Percentiles rank a stretch among this genome's conserved stretches.
Evolutionary conservation across 2,113 vertebrate genomes (phyloP).

Genomic region (Gymnorhina tibicen): DNA sequence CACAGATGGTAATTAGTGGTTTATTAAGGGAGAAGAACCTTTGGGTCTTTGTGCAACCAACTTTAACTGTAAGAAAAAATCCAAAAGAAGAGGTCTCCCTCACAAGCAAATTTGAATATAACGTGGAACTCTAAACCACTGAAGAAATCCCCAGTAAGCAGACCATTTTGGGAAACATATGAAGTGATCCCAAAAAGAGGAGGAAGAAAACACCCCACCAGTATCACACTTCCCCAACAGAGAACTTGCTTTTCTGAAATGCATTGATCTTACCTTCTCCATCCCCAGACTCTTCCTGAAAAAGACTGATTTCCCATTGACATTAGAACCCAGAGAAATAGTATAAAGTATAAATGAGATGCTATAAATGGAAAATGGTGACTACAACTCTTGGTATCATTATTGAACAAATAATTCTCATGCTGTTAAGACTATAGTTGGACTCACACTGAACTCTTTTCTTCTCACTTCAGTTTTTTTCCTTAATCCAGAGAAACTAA

Average conservation of each 20-base stretch:
- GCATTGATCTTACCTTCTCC: neutral
- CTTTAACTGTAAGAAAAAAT: neutral
- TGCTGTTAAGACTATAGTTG: neutral
- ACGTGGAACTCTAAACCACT: neutral
- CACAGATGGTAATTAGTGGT: neutral
- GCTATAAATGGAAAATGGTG: neutral
- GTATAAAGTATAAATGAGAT: neutral
- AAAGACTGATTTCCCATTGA: neutral
- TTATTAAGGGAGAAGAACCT: neutral
- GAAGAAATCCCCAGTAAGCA: neutral
- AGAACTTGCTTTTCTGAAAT: neutral
- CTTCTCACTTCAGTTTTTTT: neutral
- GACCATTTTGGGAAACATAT: rapidly evolving
- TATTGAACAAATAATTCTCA: neutral
- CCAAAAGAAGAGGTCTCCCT: neutral
- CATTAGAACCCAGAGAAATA: neutral
- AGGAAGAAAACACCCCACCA: rapidly evolving
- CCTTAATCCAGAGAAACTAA: neutral
- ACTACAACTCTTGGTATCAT: neutral
- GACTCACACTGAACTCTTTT: neutral
- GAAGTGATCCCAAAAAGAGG: neutral
- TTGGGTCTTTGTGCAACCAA: neutral
- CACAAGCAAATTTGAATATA: neutral
- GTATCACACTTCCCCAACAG: rapidly evolving
- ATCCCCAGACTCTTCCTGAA: neutral